Percentiles rank a stretch among this genome's conserved stretches.
phyloP scores from a whole-genome alignment of 2,888 invertebrate species.

The Volucella inflata region DNA sequence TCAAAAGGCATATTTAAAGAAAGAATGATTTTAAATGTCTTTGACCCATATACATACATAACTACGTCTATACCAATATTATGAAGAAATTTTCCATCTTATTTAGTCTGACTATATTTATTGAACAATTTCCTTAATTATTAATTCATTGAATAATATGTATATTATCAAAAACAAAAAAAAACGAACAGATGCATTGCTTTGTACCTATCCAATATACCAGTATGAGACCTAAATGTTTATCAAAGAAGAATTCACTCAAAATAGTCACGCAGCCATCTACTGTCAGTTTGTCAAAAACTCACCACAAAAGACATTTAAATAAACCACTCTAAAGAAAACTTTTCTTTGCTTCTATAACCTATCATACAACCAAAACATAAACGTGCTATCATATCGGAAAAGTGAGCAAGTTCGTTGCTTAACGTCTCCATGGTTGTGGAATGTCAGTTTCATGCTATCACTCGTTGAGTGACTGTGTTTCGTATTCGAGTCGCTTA shows the following conservation, averaged over 20 bases:
- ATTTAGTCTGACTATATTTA: no score
- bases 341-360: conserved; percentile 45
- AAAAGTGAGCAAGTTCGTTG: conserved; percentile 69
- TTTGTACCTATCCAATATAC: no score
- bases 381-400: conserved; percentile 62
- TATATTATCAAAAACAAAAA: no score
- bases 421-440: conserved; percentile 61
- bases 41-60: no score
- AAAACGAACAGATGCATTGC: no score
- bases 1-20: no score
- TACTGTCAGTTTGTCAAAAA: conserved; percentile 35
- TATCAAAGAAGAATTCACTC: conserved; percentile 14
- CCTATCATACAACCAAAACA: conserved; percentile 32
- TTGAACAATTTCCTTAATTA: no score
- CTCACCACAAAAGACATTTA: conserved; percentile 71
- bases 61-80: no score
- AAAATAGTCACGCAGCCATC: conserved; percentile 51
- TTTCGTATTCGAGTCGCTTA: conserved; percentile 47
- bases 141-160: no score
- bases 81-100: no score
- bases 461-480: conserved; percentile 65
- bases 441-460: conserved; percentile 73
- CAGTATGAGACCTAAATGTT: conserved; percentile 4
- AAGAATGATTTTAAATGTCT: no score
- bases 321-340: conserved; percentile 62